Evolutionary conservation across 2,113 vertebrate species (phyloP).

Genomic region (Mionectes macconnelli): DNA sequence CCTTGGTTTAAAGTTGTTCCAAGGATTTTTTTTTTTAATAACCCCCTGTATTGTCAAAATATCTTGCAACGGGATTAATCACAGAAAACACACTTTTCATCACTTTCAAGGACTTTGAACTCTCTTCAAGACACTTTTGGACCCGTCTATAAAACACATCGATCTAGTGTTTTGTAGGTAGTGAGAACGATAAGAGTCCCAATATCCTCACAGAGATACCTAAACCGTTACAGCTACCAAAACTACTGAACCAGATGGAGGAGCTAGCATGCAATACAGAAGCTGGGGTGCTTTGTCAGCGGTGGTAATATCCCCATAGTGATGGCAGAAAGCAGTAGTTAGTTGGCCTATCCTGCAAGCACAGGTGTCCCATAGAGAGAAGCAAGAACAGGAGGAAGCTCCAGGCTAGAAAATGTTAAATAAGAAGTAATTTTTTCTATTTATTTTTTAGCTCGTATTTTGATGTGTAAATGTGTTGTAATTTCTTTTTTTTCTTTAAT

Average conservation of each 20-base stretch:
- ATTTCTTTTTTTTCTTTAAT: background rate
- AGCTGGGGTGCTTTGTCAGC: background rate
- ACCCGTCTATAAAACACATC: background rate
- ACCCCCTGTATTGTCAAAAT: background rate
- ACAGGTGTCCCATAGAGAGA: background rate
- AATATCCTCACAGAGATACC: background rate
- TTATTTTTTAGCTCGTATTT: background rate
- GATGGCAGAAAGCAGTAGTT: background rate
- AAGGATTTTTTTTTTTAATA: background rate
- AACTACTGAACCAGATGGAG: background rate
- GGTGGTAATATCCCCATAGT: background rate
- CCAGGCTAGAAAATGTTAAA: background rate
- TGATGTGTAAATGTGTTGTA: background rate
- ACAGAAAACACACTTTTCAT: background rate
- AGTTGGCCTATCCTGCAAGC: background rate
- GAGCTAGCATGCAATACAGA: background rate
- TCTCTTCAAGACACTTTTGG: background rate
- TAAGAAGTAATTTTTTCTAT: background rate
- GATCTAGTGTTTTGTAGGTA: background rate
- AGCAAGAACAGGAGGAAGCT: background rate
- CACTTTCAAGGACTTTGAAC: background rate
- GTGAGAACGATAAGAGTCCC: background rate
- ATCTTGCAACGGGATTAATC: background rate
- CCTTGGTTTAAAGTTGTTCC: background rate
- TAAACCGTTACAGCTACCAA: accelerated